Base-by-base conservation (phyloP, 2,888 invertebrate species). In the Xestia ashworthii region DNA sequence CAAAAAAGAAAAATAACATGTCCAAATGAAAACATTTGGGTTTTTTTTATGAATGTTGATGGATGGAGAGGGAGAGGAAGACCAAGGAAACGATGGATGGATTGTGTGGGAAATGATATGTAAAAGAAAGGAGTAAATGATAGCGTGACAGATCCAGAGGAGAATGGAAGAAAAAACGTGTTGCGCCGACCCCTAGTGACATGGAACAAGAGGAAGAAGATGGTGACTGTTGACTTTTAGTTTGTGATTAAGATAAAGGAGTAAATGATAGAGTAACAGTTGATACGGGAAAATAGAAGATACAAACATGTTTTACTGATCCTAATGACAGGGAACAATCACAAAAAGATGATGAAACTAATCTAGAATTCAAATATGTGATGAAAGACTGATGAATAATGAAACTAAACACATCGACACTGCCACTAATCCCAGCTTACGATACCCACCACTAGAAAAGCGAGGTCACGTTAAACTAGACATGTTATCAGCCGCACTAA, bases 381-480 rank as follows among this genome's bases (percentile, higher is more conserved):
- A 19, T 32, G 9, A 44, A 70, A 25, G 0, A 22, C 22, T 16
- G 0, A 3, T n/a, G 6, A 1, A 46, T 22, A 14, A 8, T 32
- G 60, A 69, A 70, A 64, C 38, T 4, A 22, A 71, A 25, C 5
- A 44, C 50, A 48, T 72, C 11, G 2, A 71, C 62, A 16, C 58
- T 41, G 22, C 14, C 25, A 66, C 74, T 74, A 78, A 77, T 78
- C 83, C 70, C 11, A 46, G 74, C 82, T 82, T 74, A 77, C 53
- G 66, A 58, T 32, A 77, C 46, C 46, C 73, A 55, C 48, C 67
- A 74, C 72, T 84, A 81, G 66, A 72, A 76, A 78, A 71, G 53
- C 80, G 74, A 87, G 89, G 87, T 66, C 77, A 65, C 48, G 64
- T 44, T 65, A 76, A 83, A 84, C 83, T 82, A 85, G 83, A 62